phyloP scores from a whole-genome alignment of 2,113 vertebrate species.

The Pycnonotus jocosus region DNA sequence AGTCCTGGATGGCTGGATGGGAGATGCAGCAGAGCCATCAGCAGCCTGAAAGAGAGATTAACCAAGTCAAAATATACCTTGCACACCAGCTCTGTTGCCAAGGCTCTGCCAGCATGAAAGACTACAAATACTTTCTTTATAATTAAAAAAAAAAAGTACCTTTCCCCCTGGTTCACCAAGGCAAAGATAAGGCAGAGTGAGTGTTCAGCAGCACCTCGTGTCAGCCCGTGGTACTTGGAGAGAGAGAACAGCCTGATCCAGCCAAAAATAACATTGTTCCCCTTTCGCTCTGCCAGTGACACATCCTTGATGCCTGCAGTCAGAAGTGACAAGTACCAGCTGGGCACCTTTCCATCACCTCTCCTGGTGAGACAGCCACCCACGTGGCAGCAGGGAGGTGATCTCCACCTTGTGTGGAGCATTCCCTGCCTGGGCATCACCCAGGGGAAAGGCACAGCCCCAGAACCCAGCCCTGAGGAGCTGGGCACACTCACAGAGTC shows the following conservation, averaged over 20 bases:
- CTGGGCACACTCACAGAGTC: rapidly evolving
- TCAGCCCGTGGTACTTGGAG: not conserved
- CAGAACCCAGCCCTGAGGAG: not conserved
- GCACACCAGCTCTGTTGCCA: not conserved
- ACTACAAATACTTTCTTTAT: not conserved
- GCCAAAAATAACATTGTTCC: not conserved
- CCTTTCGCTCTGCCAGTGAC: not conserved
- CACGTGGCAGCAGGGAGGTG: not conserved
- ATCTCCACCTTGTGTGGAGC: not conserved
- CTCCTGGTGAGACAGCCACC: not conserved
- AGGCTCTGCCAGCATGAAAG: not conserved
- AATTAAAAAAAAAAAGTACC: not conserved
- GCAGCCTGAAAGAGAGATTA: not conserved
- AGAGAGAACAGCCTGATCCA: not conserved
- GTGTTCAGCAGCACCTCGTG: not conserved
- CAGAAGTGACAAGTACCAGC: not conserved
- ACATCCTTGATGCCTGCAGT: not conserved
- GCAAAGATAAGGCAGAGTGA: not conserved
- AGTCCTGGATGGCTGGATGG: not conserved
- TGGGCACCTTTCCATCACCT: not conserved
- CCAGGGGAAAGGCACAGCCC: not conserved
- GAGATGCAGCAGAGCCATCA: not conserved
- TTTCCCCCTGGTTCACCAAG: not conserved
- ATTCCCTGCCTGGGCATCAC: not conserved
- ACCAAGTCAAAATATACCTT: not conserved